phyloP scores from a whole-genome alignment of 92 coral and sea anemone species.

The Porites lobata region DNA sequence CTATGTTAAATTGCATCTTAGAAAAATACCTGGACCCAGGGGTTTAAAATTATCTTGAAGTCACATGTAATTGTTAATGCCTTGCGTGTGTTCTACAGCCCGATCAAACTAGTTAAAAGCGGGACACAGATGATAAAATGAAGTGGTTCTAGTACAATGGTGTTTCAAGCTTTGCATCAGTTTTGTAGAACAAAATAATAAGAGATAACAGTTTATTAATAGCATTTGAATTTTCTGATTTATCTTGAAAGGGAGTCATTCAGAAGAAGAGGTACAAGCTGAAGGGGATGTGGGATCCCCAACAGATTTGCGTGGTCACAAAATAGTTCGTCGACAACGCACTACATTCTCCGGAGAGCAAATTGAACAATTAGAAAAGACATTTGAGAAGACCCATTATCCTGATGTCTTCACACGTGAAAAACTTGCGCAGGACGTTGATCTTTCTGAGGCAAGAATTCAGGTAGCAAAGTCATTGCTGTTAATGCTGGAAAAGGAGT shows the following conservation, averaged over 20 bases:
- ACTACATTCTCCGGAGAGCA: slow-evolving; percentile 96
- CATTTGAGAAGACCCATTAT: slow-evolving; percentile 95
- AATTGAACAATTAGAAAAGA: slow-evolving; percentile 94
- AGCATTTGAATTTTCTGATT: neutral
- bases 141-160: no score
- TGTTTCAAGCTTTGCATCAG: no score
- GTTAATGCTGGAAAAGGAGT: slow-evolving; percentile 79
- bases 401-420: slow-evolving; percentile 98
- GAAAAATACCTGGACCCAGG: no score
- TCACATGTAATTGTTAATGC: no score
- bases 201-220: no score
- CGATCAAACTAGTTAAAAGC: no score
- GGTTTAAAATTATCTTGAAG: no score
- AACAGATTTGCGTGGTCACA: slow-evolving; percentile 71
- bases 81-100: no score
- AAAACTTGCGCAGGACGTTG: slow-evolving; percentile 92
- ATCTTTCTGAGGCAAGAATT: slow-evolving; percentile 98
- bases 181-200: no score
- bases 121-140: no score
- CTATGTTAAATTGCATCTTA: no score
- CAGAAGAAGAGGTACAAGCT: slow-evolving; percentile 79
- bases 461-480: slow-evolving; percentile 95
- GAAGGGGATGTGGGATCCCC: slow-evolving; percentile 79
- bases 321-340: slow-evolving; percentile 84
- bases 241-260: slow-evolving; percentile 43